Evolutionary conservation across 2,797 vertebrate genomes (phyloP).

Genomic region (Cephalopachus bancanus): DNA sequence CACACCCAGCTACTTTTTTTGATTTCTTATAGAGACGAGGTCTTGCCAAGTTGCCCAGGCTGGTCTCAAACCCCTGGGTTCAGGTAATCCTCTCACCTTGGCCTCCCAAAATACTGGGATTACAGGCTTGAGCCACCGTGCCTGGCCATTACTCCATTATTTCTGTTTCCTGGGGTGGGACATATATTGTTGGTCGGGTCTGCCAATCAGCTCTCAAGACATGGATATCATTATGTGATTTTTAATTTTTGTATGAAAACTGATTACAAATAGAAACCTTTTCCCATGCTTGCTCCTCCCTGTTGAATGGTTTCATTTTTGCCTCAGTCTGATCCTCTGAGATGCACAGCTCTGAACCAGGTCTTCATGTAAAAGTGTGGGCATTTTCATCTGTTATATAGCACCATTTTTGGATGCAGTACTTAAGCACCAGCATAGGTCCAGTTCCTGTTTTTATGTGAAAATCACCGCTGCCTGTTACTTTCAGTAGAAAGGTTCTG

Average conservation of each 20-base stretch:
- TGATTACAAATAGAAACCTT: background rate
- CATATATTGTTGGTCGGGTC: background rate
- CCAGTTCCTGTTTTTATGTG: background rate
- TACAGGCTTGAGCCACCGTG: too few relatives aligned
- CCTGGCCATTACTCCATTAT: background rate
- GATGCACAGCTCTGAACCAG: background rate
- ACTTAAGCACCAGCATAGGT: background rate
- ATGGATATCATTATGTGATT: background rate
- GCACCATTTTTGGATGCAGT: background rate
- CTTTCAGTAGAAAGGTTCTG: background rate
- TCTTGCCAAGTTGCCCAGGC: too few relatives aligned
- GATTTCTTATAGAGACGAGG: too few relatives aligned
- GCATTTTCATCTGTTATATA: background rate
- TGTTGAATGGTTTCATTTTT: background rate
- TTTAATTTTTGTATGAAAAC: slow-evolving; percentile 34
- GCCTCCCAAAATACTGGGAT: too few relatives aligned
- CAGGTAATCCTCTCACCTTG: too few relatives aligned
- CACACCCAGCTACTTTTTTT: too few relatives aligned
- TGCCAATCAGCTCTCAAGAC: background rate
- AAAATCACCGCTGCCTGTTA: background rate
- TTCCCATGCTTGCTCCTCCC: background rate
- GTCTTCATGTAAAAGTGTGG: background rate
- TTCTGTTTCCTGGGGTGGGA: slow-evolving; percentile 36
- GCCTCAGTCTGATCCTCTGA: background rate
- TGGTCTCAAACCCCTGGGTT: too few relatives aligned